These are phyloP conservation scores for Ctena decussata DNA, from an alignment of 2,888 invertebrate species.

Conservation along the genomic window DNA sequence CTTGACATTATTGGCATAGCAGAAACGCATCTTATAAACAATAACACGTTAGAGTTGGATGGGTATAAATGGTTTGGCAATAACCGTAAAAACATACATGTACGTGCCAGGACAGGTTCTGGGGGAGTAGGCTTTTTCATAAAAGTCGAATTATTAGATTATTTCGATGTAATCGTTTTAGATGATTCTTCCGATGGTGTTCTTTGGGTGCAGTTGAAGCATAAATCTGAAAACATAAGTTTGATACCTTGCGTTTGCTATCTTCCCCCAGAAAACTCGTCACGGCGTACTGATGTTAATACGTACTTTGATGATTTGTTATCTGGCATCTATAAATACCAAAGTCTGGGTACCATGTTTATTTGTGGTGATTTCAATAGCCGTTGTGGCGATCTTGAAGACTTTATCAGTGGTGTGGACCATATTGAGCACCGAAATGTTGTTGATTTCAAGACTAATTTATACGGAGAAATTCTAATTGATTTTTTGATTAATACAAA, in stretches of 20 bases:
- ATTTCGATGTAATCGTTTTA: not conserved
- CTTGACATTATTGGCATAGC: slow-evolving; percentile 6
- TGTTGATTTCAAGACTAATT: slow-evolving; percentile 7
- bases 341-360: not conserved
- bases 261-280: slow-evolving; percentile 13
- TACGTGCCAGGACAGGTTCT: slow-evolving; percentile 2
- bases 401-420: slow-evolving; percentile 6
- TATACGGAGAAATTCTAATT: not conserved
- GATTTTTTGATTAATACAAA: slow-evolving; percentile 15
- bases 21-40: not conserved
- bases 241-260: slow-evolving; percentile 13
- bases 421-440: not conserved
- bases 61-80: slow-evolving; percentile 1
- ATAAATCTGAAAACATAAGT: slow-evolving; percentile 2
- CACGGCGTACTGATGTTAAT: not conserved
- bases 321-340: not conserved
- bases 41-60: not conserved
- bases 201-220: not conserved
- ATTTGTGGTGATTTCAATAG: slow-evolving; percentile 7
- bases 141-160: not conserved
- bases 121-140: not conserved
- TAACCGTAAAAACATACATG: slow-evolving; percentile 5
- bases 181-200: not conserved
- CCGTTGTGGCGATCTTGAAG: slow-evolving; percentile 9
- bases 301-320: not conserved